Percentiles rank a stretch among this genome's conserved stretches.
These are phyloP conservation scores for Clivina fossor DNA, from an alignment of 2,888 invertebrate species.

Conservation along the genomic window DNA sequence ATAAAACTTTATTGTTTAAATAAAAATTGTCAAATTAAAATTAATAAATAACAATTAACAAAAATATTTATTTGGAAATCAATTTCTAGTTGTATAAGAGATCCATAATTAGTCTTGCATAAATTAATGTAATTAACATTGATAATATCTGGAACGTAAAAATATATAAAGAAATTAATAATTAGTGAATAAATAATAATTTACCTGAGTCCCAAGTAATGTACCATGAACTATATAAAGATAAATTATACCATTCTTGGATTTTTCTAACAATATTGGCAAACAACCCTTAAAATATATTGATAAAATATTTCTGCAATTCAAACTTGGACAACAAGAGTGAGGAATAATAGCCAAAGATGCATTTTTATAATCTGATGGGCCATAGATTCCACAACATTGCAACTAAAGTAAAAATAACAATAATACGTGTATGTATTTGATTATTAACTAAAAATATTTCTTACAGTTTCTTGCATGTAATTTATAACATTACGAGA, in stretches of 20 bases:
- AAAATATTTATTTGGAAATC: too few species aligned
- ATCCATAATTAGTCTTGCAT: conserved; percentile 13
- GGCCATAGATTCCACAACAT: conserved; percentile 22
- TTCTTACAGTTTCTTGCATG: conserved; percentile 26
- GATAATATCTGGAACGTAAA: conserved; percentile 19
- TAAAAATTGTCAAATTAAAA: neutral
- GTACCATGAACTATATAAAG: conserved; percentile 4
- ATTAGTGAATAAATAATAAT: neutral
- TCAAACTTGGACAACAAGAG: conserved; percentile 19
- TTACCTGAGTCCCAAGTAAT: conserved; percentile 14
- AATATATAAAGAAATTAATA: neutral
- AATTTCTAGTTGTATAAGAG: too few species aligned
- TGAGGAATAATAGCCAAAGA: conserved; percentile 4
- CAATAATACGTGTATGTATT: neutral
- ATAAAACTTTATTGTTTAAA: neutral
- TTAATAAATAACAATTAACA: neutral
- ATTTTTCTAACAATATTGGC: conserved; percentile 4
- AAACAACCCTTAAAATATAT: conserved; percentile 26
- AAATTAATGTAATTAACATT: conserved; percentile 16
- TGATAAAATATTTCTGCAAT: conserved; percentile 23
- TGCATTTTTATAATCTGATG: conserved; percentile 17
- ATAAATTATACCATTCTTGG: conserved; percentile 11
- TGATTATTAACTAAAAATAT: too few species aligned
- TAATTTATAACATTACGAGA: conserved; percentile 16
- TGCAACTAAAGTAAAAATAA: conserved; percentile 17